Evolutionary conservation across 2,113 vertebrate species (phyloP).

Genomic region (Pteropus alecto): DNA sequence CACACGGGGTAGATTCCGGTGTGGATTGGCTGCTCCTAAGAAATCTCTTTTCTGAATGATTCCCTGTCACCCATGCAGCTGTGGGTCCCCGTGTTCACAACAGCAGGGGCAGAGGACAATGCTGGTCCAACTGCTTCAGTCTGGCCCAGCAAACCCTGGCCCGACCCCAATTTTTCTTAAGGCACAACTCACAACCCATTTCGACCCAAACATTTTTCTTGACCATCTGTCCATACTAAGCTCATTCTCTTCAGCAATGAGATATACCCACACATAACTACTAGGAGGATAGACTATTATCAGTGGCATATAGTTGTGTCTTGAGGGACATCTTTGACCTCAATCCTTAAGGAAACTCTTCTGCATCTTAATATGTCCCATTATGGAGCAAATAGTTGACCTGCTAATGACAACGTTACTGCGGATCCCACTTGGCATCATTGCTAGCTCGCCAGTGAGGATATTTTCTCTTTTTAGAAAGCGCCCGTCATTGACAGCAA

Average conservation of each 20-base stretch:
- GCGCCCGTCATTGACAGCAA: neutral
- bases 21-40: neutral
- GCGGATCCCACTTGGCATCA: neutral
- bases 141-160: neutral
- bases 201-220: constrained; percentile 13
- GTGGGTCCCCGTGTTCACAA: neutral
- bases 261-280: neutral
- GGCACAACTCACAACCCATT: neutral
- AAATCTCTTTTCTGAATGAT: neutral
- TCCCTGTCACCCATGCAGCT: neutral
- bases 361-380: neutral
- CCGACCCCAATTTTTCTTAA: neutral
- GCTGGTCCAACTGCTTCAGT: neutral
- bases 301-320: neutral
- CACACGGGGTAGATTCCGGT: neutral
- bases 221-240: neutral
- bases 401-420: neutral
- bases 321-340: neutral
- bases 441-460: neutral
- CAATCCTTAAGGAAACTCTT: neutral
- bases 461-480: neutral
- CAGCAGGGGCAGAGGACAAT: neutral
- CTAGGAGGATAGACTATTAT: neutral
- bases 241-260: neutral
- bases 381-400: neutral